These are phyloP conservation scores for Melanogrammus aeglefinus DNA, from an alignment of 2,797 vertebrate species.

Conservation along the genomic window DNA sequence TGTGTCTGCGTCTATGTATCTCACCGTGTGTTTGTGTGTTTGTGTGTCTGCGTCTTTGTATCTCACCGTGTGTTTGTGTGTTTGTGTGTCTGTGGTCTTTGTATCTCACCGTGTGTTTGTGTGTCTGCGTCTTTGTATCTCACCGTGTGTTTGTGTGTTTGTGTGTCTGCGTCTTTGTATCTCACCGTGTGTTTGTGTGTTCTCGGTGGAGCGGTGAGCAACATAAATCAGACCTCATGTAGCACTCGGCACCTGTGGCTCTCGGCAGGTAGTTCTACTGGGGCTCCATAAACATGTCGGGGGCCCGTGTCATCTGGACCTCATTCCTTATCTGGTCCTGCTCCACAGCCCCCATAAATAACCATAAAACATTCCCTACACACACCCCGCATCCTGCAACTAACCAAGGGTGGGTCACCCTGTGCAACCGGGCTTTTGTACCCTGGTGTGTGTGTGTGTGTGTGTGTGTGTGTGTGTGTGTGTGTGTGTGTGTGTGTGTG, in stretches of 20 bases:
- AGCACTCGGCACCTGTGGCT: conserved; percentile 74
- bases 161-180: background rate
- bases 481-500: conserved; percentile 19
- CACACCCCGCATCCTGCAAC: conserved; percentile 24
- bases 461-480: conserved; percentile 43
- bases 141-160: too few relatives aligned
- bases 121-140: background rate
- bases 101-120: background rate
- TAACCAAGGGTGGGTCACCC: conserved; percentile 26
- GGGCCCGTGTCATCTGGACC: conserved; percentile 32
- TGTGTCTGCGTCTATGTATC: background rate
- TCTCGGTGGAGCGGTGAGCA: conserved; percentile 1
- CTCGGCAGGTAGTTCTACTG: conserved; percentile 44
- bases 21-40: background rate
- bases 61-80: background rate
- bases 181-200: too few relatives aligned
- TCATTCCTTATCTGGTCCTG: conserved; percentile 41
- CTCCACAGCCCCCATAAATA: conserved; percentile 65
- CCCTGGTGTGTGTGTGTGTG: conserved; percentile 4
- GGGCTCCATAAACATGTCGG: conserved; percentile 73
- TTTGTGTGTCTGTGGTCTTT: too few relatives aligned
- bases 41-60: background rate
- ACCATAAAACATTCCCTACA: conserved; percentile 50
- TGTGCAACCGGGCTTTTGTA: background rate
- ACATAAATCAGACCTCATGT: conserved; percentile 70